Percentiles rank a stretch among this genome's conserved stretches.
These are phyloP conservation scores for Erebia aethiops DNA, from an alignment of 2,888 invertebrate species.

Conservation along the genomic window DNA sequence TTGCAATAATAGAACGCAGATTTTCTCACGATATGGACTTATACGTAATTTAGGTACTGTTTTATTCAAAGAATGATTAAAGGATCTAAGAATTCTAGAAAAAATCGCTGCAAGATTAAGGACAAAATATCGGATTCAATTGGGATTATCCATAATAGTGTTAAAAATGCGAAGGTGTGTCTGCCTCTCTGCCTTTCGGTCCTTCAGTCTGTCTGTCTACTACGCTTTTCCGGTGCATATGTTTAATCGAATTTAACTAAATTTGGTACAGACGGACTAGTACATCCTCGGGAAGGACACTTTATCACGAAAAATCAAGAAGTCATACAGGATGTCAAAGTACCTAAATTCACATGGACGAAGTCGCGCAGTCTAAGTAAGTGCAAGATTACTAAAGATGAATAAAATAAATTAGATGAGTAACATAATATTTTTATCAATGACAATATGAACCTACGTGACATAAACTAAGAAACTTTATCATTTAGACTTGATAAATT, in stretches of 20 bases:
- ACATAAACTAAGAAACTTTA: conserved; percentile 1
- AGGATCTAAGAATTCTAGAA: background rate
- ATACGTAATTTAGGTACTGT: background rate
- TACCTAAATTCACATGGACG: too few relatives aligned
- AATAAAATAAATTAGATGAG: background rate
- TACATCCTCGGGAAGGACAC: too few relatives aligned
- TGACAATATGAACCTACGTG: background rate
- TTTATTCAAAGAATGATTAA: background rate
- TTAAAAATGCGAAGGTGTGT: too few relatives aligned
- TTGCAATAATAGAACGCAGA: background rate
- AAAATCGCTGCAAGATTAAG: background rate
- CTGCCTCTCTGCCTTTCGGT: too few relatives aligned
- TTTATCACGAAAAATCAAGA: too few relatives aligned
- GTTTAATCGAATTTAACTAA: too few relatives aligned
- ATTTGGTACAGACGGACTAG: too few relatives aligned
- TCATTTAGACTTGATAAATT: background rate
- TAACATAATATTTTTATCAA: background rate
- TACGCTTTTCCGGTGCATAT: too few relatives aligned
- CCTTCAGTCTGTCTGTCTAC: too few relatives aligned
- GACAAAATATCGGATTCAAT: background rate
- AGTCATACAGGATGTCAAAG: too few relatives aligned
- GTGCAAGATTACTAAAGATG: background rate
- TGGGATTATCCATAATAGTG: background rate
- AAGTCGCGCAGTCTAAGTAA: background rate
- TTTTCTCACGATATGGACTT: conserved; percentile 2